A percentile compares a stretch with the other conserved stretches of the same genome.
Conservation (phyloP, 2,797 vertebrate genomes). For the Erpetoichthys calabaricus region DNA sequence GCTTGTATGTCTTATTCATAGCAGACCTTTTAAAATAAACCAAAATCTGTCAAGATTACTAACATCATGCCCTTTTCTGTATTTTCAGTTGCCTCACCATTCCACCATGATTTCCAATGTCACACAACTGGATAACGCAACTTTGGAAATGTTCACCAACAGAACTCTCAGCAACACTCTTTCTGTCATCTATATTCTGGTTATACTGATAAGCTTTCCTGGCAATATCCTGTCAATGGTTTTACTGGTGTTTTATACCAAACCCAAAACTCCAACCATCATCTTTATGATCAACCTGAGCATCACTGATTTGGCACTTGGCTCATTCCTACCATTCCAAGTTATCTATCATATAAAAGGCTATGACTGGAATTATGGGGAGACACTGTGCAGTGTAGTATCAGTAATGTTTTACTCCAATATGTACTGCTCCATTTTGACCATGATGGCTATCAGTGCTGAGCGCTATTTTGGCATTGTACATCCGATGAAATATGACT, state of each 20-base stretch:
- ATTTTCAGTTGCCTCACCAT: neutral
- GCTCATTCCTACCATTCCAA: slow-evolving; percentile 72
- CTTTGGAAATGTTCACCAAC: slow-evolving; percentile 51
- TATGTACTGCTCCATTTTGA: slow-evolving; percentile 86
- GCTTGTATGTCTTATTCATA: too few species aligned
- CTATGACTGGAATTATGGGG: slow-evolving; percentile 66
- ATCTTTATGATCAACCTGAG: slow-evolving; percentile 93
- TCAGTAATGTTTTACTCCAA: slow-evolving; percentile 77
- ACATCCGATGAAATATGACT: slow-evolving; percentile 49
- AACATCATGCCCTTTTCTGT: too few species aligned
- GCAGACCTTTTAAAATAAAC: too few species aligned
- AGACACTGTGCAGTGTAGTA: slow-evolving; percentile 54
- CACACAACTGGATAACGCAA: slow-evolving; percentile 52
- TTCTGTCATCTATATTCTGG: slow-evolving; percentile 57
- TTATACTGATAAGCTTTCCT: slow-evolving; percentile 56
- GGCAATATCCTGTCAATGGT: slow-evolving; percentile 77
- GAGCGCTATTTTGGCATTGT: slow-evolving; percentile 81
- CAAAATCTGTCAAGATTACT: too few species aligned
- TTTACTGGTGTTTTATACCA: slow-evolving; percentile 65
- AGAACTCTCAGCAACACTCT: slow-evolving; percentile 32
- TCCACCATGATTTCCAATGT: slow-evolving; percentile 33
- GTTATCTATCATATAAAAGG: slow-evolving; percentile 58
- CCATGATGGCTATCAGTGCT: slow-evolving; percentile 75
- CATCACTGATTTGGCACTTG: slow-evolving; percentile 67
- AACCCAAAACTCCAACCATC: slow-evolving; percentile 65